Base-by-base conservation (phyloP, 2,113 vertebrate genomes). In the Bambusicola thoracicus region DNA sequence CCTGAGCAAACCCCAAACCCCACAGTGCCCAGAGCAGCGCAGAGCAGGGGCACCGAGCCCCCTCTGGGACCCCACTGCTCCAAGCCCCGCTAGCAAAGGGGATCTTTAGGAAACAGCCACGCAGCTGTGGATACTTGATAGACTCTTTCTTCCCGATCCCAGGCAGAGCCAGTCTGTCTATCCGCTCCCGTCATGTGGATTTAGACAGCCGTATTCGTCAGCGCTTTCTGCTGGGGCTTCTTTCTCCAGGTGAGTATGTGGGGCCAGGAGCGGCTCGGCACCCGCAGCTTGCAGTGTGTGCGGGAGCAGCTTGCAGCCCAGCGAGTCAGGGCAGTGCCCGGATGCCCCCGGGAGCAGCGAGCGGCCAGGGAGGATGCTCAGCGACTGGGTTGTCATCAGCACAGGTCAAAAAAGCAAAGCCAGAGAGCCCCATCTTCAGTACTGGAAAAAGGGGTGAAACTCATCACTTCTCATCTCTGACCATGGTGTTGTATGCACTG, bases 151-250 rank as follows among this genome's bases (percentile, higher is more conserved):
- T 97, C 97, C 95, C 72, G 98, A 96, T 97, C 98, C 97, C 98
- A 99, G 99, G 99, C 99, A 99, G 98, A 98, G 98, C 97, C 99
- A 99, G 98, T 98, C 99, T 97, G 98, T 99, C 98, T 99, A 99
- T 98, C 98, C 99, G 97, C 98, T 99, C 97, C 98, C 99, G 97
- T 98, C 99, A 97, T 99, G 99, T 98, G 99, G 99, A 98, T 99
- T 99, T 99, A 99, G 99, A 97, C 99, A 98, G 98, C 94, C 99
- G 96, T 99, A 98, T 96, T 97, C 98, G 73, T 98, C 99, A 85
- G 98, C 98, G 97, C 98, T 99, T 80, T 97, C 99, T 97, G 95
- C 98, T 98, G 98, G 98, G 98, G 98, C 99, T 93, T 98, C 99
- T 96, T 99, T 99, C 98, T 98, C 99, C 98, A 99, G 99, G 99